These are phyloP conservation scores for Passerina amoena DNA, from an alignment of 2,113 vertebrate species.

Conservation along the genomic window DNA sequence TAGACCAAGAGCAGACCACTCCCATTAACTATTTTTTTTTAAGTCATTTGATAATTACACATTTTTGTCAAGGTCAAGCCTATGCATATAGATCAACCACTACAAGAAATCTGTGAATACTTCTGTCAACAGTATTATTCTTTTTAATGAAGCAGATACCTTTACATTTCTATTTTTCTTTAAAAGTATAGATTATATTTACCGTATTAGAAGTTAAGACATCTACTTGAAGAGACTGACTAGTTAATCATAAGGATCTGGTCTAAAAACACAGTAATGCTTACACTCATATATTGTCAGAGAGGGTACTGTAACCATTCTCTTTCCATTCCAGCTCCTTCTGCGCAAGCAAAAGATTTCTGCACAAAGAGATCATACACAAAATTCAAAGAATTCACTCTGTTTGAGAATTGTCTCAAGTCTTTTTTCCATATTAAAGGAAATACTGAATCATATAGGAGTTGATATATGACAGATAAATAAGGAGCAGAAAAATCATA, in stretches of 20 bases:
- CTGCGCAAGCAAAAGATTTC: neutral
- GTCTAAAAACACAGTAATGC: neutral
- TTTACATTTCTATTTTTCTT: neutral
- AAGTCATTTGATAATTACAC: neutral
- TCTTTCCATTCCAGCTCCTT: neutral
- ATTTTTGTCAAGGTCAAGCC: neutral
- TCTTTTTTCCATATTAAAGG: neutral
- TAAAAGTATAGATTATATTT: neutral
- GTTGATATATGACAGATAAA: neutral
- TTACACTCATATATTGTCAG: neutral
- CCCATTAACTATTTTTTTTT: neutral
- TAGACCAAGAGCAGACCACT: neutral
- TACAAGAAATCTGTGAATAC: neutral
- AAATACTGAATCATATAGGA: neutral
- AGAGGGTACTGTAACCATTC: neutral
- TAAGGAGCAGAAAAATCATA: neutral
- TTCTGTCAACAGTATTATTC: neutral
- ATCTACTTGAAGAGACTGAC: neutral
- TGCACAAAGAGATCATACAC: neutral
- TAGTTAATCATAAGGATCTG: neutral
- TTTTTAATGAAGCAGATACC: neutral
- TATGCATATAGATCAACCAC: neutral
- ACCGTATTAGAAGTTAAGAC: neutral
- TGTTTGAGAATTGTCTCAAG: neutral
- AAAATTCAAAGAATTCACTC: neutral